Base-by-base conservation (phyloP, 2,797 vertebrate species). In the Agapornis canus region DNA sequence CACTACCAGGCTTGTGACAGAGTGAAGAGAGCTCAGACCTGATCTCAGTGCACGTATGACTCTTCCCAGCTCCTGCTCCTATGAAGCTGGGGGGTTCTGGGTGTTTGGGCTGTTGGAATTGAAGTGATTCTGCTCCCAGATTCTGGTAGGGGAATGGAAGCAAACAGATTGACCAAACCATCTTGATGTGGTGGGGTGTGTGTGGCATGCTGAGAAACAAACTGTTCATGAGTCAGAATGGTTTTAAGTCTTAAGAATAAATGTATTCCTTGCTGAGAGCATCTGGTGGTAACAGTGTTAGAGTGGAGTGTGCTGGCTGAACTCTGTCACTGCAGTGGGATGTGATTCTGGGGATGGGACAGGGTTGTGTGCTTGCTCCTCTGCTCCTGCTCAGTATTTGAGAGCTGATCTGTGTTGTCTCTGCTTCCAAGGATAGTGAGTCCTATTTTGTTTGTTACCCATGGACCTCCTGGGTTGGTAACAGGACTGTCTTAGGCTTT, bases 11-110 rank as follows among this genome's bases (percentile, higher is more conserved):
- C 59, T 60, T 60, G 26, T 60, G 59, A 11, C 35, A 32, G 51
- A 16, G 69, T 5, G 5, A 26, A 61, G 54, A 15, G 54, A 7
- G 75, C 31, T 61, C 45, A 22, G 68, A 25, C 10, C 57, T 19
- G 31, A 3, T 4, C 66, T n/a, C 3, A 0, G 43, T 2, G 31
- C 27, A 3, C 3, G 0, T 2, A 27, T 1, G 10, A 3, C 22
- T 11, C 4, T 32, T 57, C 25, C 51, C 1, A 3, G 2, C n/a
- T 11, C 0, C 1, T 43, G 54, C 65, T 60, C 64, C 54, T 59
- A 37, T 4, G 4, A 31, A 49, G 40, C 25, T 31, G 19, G 19
- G 6, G 4, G 7, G 0, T 6, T 66, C 27, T 5, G n/a, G n/a
- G n/a, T n/a, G 2, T 43, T 22, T 40, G 48, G 45, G 49, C 11